Base-by-base conservation (phyloP, 2,113 vertebrate genomes). In the Scomber colias region DNA sequence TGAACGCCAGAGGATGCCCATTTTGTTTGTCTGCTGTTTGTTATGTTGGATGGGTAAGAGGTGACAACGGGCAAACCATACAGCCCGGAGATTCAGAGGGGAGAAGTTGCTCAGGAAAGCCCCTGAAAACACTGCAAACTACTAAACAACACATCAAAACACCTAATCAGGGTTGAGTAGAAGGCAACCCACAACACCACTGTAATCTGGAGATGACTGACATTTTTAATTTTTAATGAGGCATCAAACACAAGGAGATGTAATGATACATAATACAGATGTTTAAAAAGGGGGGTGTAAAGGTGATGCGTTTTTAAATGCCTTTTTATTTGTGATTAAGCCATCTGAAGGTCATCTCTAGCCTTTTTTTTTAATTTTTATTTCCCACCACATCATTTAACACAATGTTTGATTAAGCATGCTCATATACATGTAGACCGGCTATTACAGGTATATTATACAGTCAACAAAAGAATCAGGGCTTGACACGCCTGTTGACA, bases 401-500 rank as follows among this genome's bases (percentile, higher is more conserved):
- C 63, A 79, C 73, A 48, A 88, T 65, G 59, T 75, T 56, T 81
- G 71, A 90, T 88, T 69, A 89, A 65, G 67, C 17, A 27, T 6
- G 66, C 71, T 81, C 60, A 85, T 81, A 83, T 87, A 80, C 84
- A 88, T 86, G 76, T 76, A 82, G 71, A 78, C 60, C n/a, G 1
- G 64, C 67, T 74, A 74, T 83, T 82, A 69, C 57, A 74, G 71
- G 56, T 86, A 45, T 70, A 87, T 89, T 57, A 83, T 50, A 1
- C 5, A 71, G 74, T 87, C 68, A 85, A 85, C 82, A 82, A 49
- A 75, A 82, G 68, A 82, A 69, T 81, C 71, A 59, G 49, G 44
- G 31, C 48, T 75, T 82, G 86, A 89, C 89, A 86, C 55, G 79
- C 77, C 83, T 86, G 86, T 83, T 89, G 87, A 92, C 87, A 88